Evolutionary conservation across 2,113 vertebrate species (phyloP), one percentile per base, ranked within the genome.

Genomic region (Ariopsis seemanni): DNA sequence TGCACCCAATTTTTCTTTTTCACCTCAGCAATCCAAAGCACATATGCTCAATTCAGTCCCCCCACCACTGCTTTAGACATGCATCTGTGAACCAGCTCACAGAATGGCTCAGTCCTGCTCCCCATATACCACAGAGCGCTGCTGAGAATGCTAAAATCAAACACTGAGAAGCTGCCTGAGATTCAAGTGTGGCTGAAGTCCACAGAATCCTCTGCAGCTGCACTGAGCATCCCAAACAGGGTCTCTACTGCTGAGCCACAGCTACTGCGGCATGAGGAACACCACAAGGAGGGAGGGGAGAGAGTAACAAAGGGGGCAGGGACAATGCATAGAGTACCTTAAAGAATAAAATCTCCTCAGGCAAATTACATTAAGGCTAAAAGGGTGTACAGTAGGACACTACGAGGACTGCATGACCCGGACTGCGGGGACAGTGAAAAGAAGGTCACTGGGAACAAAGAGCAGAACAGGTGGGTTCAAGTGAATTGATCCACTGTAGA

Each of bases 201-300:
- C 50, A 72, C 74, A 74, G 71, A 63, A 88, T 78, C 82, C 82
- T 87, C 81, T 86, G 72, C 77, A 82, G 86, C n/a, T 77, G 79
- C 48, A 81, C 72, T 30, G 50, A 88, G 85, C 63, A 71, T 65
- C 25, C 50, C 53, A 34, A 57, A 69, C 42, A 62, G 79, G 72
- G 72, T 50, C 72, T 84, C 83, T 72, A 55, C 86, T 82, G 58
- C 86, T 63, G 81, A 82, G 42, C 75, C 82, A 78, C 86, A 92
- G 92, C 93, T 93, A 94, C 93, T 94, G 94, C 93, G 89, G 91
- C 82, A 89, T 88, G 82, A 88, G 69, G 88, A 89, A 91, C 88
- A 90, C 90, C 87, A 91, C 85, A 89, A 85, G 85, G 82, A 85
- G 87, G 85, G 82, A 82, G 71, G 91, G 79, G 90, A 67, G 82